These are phyloP conservation scores for Brotogeris chrysoptera DNA, from an alignment of 2,797 vertebrate genomes.

Conservation along the genomic window DNA sequence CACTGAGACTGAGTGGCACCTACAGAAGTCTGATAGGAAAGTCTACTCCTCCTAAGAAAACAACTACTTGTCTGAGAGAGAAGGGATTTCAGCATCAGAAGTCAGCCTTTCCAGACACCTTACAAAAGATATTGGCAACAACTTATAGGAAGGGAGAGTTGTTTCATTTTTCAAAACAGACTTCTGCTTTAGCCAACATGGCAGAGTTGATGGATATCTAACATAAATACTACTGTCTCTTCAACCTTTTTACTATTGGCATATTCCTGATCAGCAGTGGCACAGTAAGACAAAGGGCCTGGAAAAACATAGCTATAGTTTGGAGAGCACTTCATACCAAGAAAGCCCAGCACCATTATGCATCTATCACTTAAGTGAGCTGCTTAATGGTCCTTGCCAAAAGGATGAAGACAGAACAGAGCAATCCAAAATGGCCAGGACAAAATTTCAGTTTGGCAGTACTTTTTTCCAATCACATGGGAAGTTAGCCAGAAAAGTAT, in stretches of 20 bases:
- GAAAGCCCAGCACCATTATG: background rate
- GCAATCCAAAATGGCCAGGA: background rate
- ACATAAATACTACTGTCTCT: background rate
- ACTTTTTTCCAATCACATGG: background rate
- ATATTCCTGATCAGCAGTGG: background rate
- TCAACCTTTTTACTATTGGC: background rate
- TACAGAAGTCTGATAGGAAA: background rate
- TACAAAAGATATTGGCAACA: conserved; percentile 5
- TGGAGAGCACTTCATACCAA: background rate
- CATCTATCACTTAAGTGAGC: background rate
- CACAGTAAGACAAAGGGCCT: background rate
- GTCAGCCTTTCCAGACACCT: conserved; percentile 14
- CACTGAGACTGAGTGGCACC: conserved; percentile 29
- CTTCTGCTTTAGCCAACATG: background rate
- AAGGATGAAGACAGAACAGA: background rate
- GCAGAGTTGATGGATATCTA: background rate
- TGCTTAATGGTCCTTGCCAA: background rate
- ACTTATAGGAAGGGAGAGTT: background rate
- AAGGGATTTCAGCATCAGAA: background rate
- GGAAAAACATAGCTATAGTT: background rate
- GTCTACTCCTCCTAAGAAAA: background rate
- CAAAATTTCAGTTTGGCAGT: background rate
- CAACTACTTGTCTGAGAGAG: background rate
- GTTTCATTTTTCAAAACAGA: background rate
- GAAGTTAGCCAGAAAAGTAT: background rate